Percentiles rank a stretch among this genome's conserved stretches.
Evolutionary conservation across 1,140 invertebrate genomes (phyloP).

Genomic region (Mercenaria mercenaria): DNA sequence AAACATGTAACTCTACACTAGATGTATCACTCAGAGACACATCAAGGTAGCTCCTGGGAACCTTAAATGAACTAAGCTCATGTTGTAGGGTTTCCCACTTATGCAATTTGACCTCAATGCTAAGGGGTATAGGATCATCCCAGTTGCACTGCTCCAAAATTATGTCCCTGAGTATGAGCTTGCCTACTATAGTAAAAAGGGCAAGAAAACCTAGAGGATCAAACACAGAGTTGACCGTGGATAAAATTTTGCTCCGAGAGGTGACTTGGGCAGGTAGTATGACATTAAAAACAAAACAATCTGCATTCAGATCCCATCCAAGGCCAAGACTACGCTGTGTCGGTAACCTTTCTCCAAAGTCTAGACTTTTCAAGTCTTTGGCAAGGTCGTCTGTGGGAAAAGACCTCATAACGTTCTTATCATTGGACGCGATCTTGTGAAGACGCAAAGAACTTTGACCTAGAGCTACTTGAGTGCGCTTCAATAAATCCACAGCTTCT

Average conservation of each 20-base stretch:
- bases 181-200: constrained; percentile 57
- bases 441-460: constrained; percentile 7
- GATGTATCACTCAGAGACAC: background rate
- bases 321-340: constrained; percentile 67
- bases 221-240: constrained; percentile 65
- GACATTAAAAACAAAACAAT: constrained; percentile 55
- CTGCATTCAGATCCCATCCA: constrained; percentile 59
- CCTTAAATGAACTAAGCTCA: background rate
- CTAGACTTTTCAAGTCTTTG: constrained; percentile 38
- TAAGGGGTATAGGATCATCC: background rate
- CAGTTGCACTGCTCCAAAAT: background rate
- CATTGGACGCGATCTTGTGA: constrained; percentile 65
- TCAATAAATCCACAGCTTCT: background rate
- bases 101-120: background rate
- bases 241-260: constrained; percentile 53
- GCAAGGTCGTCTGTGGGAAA: constrained; percentile 58
- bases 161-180: constrained; percentile 28
- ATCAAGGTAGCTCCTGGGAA: background rate
- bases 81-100: background rate
- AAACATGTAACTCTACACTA: background rate
- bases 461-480: constrained; percentile 13
- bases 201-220: constrained; percentile 55
- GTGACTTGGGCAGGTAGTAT: constrained; percentile 14
- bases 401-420: constrained; percentile 14
- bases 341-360: constrained; percentile 36